Evolutionary conservation across 2,888 invertebrate genomes (phyloP).

Genomic region (Caradrina clavipalpis): DNA sequence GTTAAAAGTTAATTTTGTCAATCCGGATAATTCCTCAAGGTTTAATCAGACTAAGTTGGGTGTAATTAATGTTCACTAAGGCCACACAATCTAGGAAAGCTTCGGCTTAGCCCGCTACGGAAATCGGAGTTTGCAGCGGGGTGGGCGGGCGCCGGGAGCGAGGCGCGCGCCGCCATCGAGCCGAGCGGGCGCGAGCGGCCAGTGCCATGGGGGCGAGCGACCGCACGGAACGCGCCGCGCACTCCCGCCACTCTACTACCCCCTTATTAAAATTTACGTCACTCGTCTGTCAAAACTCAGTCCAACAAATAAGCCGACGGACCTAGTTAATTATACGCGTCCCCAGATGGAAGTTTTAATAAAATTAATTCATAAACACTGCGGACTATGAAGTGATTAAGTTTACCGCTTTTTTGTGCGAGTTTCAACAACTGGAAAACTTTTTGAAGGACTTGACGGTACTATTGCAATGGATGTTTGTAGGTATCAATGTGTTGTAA

Average conservation of each 20-base stretch:
- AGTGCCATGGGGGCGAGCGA: conserved; percentile 82
- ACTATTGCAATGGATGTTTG: conserved; percentile 60
- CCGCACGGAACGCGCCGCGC: conserved; percentile 76
- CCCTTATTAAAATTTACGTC: conserved; percentile 81
- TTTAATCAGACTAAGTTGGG: conserved; percentile 91
- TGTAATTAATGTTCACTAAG: conserved; percentile 91
- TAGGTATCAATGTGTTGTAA: conserved; percentile 39
- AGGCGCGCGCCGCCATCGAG: conserved; percentile 51
- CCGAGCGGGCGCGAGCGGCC: conserved; percentile 69
- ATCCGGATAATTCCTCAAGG: conserved; percentile 91
- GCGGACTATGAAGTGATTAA: conserved; percentile 73
- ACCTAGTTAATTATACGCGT: conserved; percentile 71
- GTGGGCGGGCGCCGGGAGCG: conserved; percentile 65
- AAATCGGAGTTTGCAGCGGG: conserved; percentile 80
- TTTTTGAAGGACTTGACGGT: conserved; percentile 70
- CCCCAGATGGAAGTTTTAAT: conserved; percentile 66
- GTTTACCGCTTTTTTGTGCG: conserved; percentile 71
- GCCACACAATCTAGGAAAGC: conserved; percentile 90
- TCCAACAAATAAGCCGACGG: conserved; percentile 74
- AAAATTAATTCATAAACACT: conserved; percentile 63
- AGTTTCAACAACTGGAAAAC: conserved; percentile 69
- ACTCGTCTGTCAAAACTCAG: conserved; percentile 79
- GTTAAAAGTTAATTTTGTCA: conserved; percentile 91
- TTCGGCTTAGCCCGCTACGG: conserved; percentile 85
- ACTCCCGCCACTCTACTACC: conserved; percentile 60